Evolutionary conservation across 2,888 invertebrate genomes (phyloP).

Genomic region (Nowickia ferox): DNA sequence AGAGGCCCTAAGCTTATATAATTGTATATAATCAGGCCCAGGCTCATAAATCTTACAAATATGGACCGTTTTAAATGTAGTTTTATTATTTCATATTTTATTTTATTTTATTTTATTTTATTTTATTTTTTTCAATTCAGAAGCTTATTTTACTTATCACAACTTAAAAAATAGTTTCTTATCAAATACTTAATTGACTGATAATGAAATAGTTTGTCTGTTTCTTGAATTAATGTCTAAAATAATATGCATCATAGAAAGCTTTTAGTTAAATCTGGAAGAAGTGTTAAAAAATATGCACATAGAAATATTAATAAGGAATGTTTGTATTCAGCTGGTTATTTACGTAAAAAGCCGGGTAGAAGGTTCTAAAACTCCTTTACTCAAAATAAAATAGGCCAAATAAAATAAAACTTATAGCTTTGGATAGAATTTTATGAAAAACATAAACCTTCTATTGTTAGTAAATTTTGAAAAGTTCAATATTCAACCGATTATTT

Average conservation of each 20-base stretch:
- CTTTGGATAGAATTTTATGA: background rate
- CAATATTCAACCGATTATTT: background rate
- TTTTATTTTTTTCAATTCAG: background rate
- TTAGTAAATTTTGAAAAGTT: constrained; percentile 36
- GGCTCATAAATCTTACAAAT: too few species aligned
- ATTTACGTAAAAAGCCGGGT: constrained; percentile 31
- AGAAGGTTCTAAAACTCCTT: constrained; percentile 69
- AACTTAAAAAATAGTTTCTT: constrained; percentile 9
- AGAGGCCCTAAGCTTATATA: too few species aligned
- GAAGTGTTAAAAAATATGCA: background rate
- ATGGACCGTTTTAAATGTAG: too few species aligned
- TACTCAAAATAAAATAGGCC: background rate
- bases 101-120: too few species aligned
- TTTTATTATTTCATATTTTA: background rate
- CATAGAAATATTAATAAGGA: background rate
- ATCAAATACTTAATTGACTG: background rate
- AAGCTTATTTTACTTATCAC: constrained; percentile 4
- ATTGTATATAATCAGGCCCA: too few species aligned
- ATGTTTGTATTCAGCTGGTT: background rate
- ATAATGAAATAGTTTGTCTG: constrained; percentile 66
- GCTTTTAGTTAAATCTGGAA: constrained; percentile 13
- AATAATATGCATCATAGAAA: background rate
- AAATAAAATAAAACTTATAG: constrained; percentile 22
- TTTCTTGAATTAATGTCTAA: constrained; percentile 28
- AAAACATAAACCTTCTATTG: background rate